phyloP scores from a whole-genome alignment of 2,113 vertebrate species.

The Myrmecobius fasciatus region DNA sequence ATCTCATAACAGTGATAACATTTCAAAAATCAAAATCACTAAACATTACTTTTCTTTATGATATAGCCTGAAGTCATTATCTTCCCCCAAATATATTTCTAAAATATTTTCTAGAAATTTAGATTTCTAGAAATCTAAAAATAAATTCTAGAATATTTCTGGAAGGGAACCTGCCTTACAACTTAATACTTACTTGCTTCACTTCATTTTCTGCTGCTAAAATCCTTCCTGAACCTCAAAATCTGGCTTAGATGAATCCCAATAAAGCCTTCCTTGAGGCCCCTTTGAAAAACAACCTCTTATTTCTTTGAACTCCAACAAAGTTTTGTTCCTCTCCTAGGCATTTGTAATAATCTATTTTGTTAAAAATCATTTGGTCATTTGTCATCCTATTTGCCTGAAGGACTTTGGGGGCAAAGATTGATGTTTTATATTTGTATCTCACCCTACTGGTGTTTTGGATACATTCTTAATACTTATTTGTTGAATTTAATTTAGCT shows the following conservation, averaged over 20 bases:
- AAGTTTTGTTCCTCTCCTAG: not conserved
- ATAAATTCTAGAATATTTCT: not conserved
- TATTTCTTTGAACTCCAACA: not conserved
- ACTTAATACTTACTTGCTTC: not conserved
- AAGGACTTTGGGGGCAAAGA: not conserved
- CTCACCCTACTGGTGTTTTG: not conserved
- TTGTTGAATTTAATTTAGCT: not conserved
- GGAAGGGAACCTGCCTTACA: not conserved
- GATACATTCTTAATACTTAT: not conserved
- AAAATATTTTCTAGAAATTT: not conserved
- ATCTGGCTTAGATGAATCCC: not conserved
- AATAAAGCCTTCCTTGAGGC: not conserved
- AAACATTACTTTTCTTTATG: not conserved
- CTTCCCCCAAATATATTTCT: not conserved
- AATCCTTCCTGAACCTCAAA: not conserved
- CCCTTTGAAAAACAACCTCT: not conserved
- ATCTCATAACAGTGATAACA: constrained; percentile 36
- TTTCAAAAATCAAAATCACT: not conserved
- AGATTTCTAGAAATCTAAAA: not conserved
- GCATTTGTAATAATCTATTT: not conserved
- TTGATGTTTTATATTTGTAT: not conserved
- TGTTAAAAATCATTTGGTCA: not conserved
- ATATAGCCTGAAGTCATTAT: not conserved
- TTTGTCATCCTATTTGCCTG: not conserved
- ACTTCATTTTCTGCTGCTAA: not conserved